Percentiles rank a stretch among this genome's conserved stretches.
phyloP scores from a whole-genome alignment of 2,113 vertebrate genomes.

The Edolisoma coerulescens region DNA sequence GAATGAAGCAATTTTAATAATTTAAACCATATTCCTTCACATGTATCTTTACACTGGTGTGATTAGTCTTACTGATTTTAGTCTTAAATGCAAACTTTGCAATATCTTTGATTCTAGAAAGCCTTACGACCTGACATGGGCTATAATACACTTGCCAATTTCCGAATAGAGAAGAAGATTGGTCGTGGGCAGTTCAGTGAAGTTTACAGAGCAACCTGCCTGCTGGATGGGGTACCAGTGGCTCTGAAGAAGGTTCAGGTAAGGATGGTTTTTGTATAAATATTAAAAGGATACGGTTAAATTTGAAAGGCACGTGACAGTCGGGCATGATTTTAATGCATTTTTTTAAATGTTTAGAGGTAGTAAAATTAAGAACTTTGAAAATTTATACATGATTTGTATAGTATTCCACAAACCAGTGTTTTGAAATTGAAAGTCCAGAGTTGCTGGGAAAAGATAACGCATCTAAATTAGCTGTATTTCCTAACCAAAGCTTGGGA shows the following conservation, averaged over 20 bases:
- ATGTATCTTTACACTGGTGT: neutral
- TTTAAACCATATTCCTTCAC: neutral
- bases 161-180: conserved; percentile 96
- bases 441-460: neutral
- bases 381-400: fast-evolving
- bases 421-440: neutral
- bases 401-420: neutral
- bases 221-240: conserved; percentile 89
- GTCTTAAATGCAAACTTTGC: neutral
- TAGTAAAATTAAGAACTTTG: neutral
- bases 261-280: conserved; percentile 10
- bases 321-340: neutral
- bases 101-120: conserved; percentile 76
- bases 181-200: conserved; percentile 97
- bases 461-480: neutral
- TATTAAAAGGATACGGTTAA: neutral
- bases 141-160: conserved; percentile 92
- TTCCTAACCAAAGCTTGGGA: neutral
- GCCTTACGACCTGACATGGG: conserved; percentile 92
- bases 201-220: conserved; percentile 91
- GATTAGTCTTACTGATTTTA: neutral
- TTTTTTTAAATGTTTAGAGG: neutral
- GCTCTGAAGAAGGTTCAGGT: conserved; percentile 99
- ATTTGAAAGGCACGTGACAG: neutral
- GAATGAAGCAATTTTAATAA: neutral